Base-by-base conservation (phyloP, 2,888 invertebrate species). In the Imbricaverruca yamaguchii region DNA sequence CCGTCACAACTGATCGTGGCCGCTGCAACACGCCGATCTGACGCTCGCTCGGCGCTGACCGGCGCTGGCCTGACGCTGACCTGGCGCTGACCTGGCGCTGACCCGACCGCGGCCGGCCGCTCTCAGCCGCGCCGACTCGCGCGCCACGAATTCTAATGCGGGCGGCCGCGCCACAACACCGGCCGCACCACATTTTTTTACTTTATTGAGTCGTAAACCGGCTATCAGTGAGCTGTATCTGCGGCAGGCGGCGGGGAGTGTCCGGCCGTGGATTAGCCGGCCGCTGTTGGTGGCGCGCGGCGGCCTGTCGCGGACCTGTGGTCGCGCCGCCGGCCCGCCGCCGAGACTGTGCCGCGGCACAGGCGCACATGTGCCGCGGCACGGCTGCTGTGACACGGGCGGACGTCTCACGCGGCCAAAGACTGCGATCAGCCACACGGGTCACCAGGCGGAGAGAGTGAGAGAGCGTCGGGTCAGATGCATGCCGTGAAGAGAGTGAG, bases 141-240 rank as follows among this genome's bases (percentile, higher is more conserved):
- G 13, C 21, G 18, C 39, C 39, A 39, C 39, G 39, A 39, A 39
- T 39, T 39, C 39, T 39, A 39, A 39, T 39, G 39, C 39, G 39
- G 39, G 2, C 39, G 39, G 39, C 39, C 39, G 39, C 39, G 39
- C 39, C 39, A 39, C 39, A 39, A 39, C 39, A 39, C 39, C 39
- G 39, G 39, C 39, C 21, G 65, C 23, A 18, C 9, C 65, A 65
- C 65, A 65, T 65, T 65, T 65, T 65, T 65, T 65, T 18, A 13
- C 18, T 65, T 65, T 65, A 65, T 65, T 65, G 65, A 65, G 65
- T 65, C 65, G 65, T 65, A 65, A 65, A 65, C n/a, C 65, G 65
- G 65, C 65, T 65, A 65, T 65, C 65, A 23, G 65, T 23, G 39
- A 8, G 65, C 18, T 65, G n/a, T 23, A 65, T 65, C 18, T n/a